A percentile compares a stretch with the other conserved stretches of the same genome.
Evolutionary conservation across 2,113 vertebrate species (phyloP).

Genomic region (Lycocorax pyrrhopterus): DNA sequence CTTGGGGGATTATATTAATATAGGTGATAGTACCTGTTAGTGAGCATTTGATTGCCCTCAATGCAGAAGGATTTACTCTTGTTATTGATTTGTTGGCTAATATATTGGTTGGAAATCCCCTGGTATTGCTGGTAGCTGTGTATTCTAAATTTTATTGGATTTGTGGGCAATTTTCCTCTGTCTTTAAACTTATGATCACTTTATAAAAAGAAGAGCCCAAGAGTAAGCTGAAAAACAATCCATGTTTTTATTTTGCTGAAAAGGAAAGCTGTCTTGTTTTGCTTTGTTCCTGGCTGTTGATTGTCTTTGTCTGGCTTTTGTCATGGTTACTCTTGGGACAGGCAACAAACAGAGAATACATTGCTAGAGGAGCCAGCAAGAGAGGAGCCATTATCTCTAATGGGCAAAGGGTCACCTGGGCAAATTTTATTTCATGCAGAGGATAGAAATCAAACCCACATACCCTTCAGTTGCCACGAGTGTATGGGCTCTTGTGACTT

Average conservation of each 20-base stretch:
- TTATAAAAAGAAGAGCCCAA: conserved; percentile 57
- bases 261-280: not conserved
- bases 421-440: not conserved
- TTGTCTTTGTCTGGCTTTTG: conserved; percentile 25
- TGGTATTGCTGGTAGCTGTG: conserved; percentile 63
- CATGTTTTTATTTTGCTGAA: not conserved
- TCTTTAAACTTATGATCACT: conserved; percentile 66
- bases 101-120: conserved; percentile 82
- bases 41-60: conserved; percentile 77
- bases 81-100: conserved; percentile 88
- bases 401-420: not conserved
- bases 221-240: conserved; percentile 45
- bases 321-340: not conserved
- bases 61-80: conserved; percentile 79
- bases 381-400: not conserved
- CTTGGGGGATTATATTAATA: conserved; percentile 84
- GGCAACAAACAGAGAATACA: not conserved
- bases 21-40: conserved; percentile 76
- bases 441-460: not conserved
- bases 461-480: not conserved
- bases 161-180: conserved; percentile 63
- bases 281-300: not conserved
- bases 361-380: not conserved
- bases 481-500: not conserved
- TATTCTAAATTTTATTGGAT: conserved; percentile 82